phyloP scores from a whole-genome alignment of 2,888 invertebrate species.

The Amphipyra berbera region DNA sequence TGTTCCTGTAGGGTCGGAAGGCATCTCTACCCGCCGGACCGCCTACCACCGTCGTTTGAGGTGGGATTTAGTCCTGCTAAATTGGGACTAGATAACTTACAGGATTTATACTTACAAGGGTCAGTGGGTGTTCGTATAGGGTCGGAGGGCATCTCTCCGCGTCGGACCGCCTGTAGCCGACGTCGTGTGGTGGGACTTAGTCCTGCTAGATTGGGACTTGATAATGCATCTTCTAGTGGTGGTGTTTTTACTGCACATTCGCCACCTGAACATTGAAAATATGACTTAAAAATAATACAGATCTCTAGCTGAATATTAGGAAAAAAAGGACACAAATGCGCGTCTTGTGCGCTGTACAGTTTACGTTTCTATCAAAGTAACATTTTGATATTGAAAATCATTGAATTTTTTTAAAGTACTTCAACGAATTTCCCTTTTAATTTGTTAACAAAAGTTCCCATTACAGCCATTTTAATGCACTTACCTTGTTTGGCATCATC shows the following conservation, averaged over 20 bases:
- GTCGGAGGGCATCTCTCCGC: slow-evolving; percentile 85
- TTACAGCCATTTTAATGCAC: not conserved
- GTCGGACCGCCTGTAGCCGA: slow-evolving; percentile 77
- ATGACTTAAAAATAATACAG: not conserved
- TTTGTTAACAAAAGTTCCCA: too few relatives aligned
- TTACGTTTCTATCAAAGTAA: too few relatives aligned
- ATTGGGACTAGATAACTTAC: slow-evolving; percentile 76
- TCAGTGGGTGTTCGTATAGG: slow-evolving; percentile 81
- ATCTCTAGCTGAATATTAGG: too few relatives aligned
- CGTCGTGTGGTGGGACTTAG: slow-evolving; percentile 81
- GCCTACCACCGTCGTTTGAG: slow-evolving; percentile 79
- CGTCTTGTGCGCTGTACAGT: too few relatives aligned
- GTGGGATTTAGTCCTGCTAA: slow-evolving; percentile 77
- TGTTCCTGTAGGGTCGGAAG: slow-evolving; percentile 81
- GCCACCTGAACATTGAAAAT: slow-evolving; percentile 31
- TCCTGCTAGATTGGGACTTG: slow-evolving; percentile 77
- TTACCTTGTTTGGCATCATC: slow-evolving; percentile 70
- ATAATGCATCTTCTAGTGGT: slow-evolving; percentile 79
- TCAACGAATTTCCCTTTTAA: too few relatives aligned
- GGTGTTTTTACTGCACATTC: slow-evolving; percentile 73
- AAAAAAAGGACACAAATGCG: too few relatives aligned
- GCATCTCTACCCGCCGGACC: slow-evolving; percentile 81
- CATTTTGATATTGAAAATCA: too few relatives aligned
- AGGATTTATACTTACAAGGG: slow-evolving; percentile 74
- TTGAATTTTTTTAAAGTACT: too few relatives aligned